phyloP scores from a whole-genome alignment of 2,888 invertebrate genomes.

The Pharmacophagus antenor region DNA sequence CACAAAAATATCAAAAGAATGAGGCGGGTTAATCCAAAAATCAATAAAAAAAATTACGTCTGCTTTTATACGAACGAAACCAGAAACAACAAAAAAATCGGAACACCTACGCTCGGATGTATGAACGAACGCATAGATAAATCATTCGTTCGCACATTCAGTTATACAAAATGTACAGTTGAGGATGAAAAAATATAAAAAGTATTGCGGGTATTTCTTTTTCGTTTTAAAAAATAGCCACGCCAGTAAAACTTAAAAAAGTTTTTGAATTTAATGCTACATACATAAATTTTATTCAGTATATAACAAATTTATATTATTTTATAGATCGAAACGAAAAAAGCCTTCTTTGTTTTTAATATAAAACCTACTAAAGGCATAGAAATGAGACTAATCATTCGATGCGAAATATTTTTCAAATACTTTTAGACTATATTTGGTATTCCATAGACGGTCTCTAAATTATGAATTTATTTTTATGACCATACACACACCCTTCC shows the following conservation, averaged over 20 bases:
- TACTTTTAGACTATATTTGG: too few relatives aligned
- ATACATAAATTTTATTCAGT: too few relatives aligned
- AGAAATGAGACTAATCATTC: too few relatives aligned
- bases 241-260: background rate
- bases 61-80: background rate
- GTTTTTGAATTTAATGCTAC: background rate
- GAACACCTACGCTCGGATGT: constrained; percentile 7
- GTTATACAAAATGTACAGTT: constrained; percentile 21
- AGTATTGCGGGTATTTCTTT: background rate
- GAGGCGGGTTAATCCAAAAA: background rate
- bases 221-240: constrained; percentile 2
- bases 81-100: constrained; percentile 10
- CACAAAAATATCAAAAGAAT: background rate
- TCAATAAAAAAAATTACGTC: constrained; percentile 6
- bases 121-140: constrained; percentile 18
- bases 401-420: too few relatives aligned
- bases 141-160: constrained; percentile 22
- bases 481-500: too few relatives aligned
- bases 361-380: too few relatives aligned
- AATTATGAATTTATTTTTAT: too few relatives aligned
- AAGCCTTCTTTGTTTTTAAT: too few relatives aligned
- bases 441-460: too few relatives aligned
- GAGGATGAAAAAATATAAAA: constrained; percentile 12
- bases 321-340: too few relatives aligned
- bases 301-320: too few relatives aligned